These are phyloP conservation scores for Bujurquina vittata DNA, from an alignment of 2,113 vertebrate genomes.

Conservation along the genomic window DNA sequence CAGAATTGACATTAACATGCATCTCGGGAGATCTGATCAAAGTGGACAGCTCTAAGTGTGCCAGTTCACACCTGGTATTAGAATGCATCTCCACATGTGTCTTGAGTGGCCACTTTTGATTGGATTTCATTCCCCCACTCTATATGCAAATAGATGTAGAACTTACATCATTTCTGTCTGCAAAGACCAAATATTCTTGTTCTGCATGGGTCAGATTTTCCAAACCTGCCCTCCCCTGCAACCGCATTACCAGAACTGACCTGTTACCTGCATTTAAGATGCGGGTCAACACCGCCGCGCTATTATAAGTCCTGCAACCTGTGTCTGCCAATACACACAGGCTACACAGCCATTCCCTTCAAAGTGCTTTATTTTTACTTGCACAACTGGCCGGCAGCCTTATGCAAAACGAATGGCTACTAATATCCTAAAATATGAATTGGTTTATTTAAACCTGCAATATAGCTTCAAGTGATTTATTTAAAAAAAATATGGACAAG, in stretches of 20 bases:
- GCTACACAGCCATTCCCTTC: neutral
- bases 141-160: conserved; percentile 11
- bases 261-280: neutral
- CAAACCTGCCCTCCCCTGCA: neutral
- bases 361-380: neutral
- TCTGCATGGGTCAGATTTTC: conserved; percentile 1
- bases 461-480: neutral
- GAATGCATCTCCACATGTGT: conserved; percentile 13
- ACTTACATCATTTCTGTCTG: neutral
- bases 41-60: neutral
- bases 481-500: neutral
- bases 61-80: neutral
- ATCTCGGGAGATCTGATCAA: neutral
- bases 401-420: neutral
- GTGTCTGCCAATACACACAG: accelerated
- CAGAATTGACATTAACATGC: conserved; percentile 2
- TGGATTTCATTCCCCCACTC: conserved; percentile 13
- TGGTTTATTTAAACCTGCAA: neutral
- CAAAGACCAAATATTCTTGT: neutral
- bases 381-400: neutral
- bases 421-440: conserved; percentile 1
- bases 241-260: neutral
- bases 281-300: neutral
- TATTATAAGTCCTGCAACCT: neutral
- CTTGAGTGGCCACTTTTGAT: conserved; percentile 10